Base-by-base conservation (phyloP, 2,888 invertebrate species). In the Drosophila algonquin region DNA sequence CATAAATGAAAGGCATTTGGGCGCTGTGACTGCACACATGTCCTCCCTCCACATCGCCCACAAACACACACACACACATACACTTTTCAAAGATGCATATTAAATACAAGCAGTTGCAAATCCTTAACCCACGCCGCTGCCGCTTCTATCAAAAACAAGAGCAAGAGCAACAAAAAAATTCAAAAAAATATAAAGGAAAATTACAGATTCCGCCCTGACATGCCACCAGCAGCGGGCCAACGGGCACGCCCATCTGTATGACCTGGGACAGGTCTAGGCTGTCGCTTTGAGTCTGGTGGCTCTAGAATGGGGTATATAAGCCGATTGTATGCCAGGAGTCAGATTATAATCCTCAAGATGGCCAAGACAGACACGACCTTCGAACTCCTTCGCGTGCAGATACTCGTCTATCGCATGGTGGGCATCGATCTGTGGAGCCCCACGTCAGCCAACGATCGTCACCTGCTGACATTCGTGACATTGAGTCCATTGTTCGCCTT, bases 401-500 rank as follows among this genome's bases (percentile, higher is more conserved):
- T 69, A 2, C 46, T 77, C 1, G 57, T 72, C 0, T 84, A 80
- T 6, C 71, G 72, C 0, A 44, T 70, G 7, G 77, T 80, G 55
- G 82, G 84, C 21, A 60, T 81, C 12, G 79, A 82, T 57, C 53
- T 82, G 30, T 75, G 76, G 79, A 51, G 70, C 3, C 24, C 32
- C 7, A 50, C 7, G 8, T 30, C 51, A 7, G 3, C 6, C 10
- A 65, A 73, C 9, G 84, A 82, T 56, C 77, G 57, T 4, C 64
- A 44, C 2, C 24, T 47, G 51, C 32, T 81, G 5, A 73, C 80
- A 1, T 6, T 70, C 0, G 3, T 75, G 7, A 51, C 75, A 0
- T 69, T 80, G 16, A 50, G 52, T 1, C 24, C 59, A 1, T 63
- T 73, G 44, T 12, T 47, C 4, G 0, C 47, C 1, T 84, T 72